These are phyloP conservation scores for Tyrophagus putrescentiae DNA, from an alignment of 1,140 invertebrate genomes.

Conservation along the genomic window DNA sequence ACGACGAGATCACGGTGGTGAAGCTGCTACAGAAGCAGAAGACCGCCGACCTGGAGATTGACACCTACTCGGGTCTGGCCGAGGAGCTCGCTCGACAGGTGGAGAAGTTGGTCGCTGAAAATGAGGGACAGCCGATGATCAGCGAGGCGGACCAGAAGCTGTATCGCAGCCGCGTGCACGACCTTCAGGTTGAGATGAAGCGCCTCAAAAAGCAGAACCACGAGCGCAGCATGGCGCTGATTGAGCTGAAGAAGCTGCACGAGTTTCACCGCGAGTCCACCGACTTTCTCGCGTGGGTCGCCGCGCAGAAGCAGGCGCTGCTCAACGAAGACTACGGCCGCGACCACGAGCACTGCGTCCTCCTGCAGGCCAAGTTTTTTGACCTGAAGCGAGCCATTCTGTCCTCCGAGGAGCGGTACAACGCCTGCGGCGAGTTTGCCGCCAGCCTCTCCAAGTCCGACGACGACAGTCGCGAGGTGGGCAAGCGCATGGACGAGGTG, in stretches of 20 bases:
- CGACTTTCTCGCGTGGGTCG: slow-evolving; percentile 85
- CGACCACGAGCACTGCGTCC: slow-evolving; percentile 86
- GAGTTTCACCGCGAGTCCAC: slow-evolving; percentile 80
- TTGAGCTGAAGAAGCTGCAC: slow-evolving; percentile 77
- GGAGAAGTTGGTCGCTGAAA: slow-evolving; percentile 50
- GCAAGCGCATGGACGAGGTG: slow-evolving; percentile 34
- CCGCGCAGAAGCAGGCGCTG: slow-evolving; percentile 74
- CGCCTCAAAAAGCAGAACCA: slow-evolving; percentile 63
- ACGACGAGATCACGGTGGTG: slow-evolving; percentile 71
- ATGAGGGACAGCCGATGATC: slow-evolving; percentile 16
- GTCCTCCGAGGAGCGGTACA: slow-evolving; percentile 76
- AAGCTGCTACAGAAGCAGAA: slow-evolving; percentile 84
- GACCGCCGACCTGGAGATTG: slow-evolving; percentile 75
- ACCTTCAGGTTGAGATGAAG: slow-evolving; percentile 52
- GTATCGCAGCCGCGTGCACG: slow-evolving; percentile 55
- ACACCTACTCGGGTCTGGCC: slow-evolving; percentile 80
- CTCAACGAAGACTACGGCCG: slow-evolving; percentile 89
- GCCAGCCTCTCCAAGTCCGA: slow-evolving; percentile 47
- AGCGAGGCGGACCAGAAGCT: slow-evolving; percentile 56
- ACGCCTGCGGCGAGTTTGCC: slow-evolving; percentile 76
- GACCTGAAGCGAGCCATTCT: slow-evolving; percentile 84
- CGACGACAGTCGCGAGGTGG: slow-evolving; percentile 25
- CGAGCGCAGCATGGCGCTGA: slow-evolving; percentile 60
- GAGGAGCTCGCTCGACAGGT: slow-evolving; percentile 79
- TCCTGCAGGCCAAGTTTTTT: slow-evolving; percentile 82